Conservation (phyloP, 1,140 invertebrate genomes). For the Nautilus pompilius region DNA sequence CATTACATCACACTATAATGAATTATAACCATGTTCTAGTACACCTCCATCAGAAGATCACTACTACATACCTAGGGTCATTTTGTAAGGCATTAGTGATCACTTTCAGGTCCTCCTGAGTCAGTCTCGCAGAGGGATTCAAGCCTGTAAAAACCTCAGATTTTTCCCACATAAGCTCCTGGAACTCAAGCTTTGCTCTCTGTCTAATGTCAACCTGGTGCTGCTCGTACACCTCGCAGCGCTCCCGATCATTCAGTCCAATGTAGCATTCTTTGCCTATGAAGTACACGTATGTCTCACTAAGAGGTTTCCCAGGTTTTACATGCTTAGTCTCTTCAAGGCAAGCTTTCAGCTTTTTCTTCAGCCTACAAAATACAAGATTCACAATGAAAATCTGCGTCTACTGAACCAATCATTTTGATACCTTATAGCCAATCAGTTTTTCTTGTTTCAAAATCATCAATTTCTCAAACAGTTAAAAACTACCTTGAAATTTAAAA, state of each 20-base stretch:
- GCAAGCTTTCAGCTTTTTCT: slow-evolving; percentile 85
- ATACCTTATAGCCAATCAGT: no score
- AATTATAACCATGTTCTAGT: no score
- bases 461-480: no score
- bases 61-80: slow-evolving; percentile 72
- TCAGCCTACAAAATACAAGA: slow-evolving; percentile 56
- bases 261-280: slow-evolving; percentile 95
- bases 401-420: no score
- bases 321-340: slow-evolving; percentile 89
- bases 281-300: slow-evolving; percentile 89
- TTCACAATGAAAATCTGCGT: no score
- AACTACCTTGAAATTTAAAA: no score
- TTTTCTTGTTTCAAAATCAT: no score
- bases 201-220: slow-evolving; percentile 91
- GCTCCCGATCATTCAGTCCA: slow-evolving; percentile 82
- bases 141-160: slow-evolving; percentile 85
- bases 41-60: no score
- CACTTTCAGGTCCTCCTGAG: slow-evolving; percentile 89
- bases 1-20: no score
- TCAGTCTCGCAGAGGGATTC: slow-evolving; percentile 84
- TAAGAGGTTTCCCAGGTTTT: slow-evolving; percentile 82
- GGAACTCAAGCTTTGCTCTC: slow-evolving; percentile 86
- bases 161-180: slow-evolving; percentile 90
- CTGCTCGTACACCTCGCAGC: slow-evolving; percentile 89
- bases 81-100: slow-evolving; percentile 88